phyloP scores from a whole-genome alignment of 2,888 invertebrate genomes.

The Acleris laterana region DNA sequence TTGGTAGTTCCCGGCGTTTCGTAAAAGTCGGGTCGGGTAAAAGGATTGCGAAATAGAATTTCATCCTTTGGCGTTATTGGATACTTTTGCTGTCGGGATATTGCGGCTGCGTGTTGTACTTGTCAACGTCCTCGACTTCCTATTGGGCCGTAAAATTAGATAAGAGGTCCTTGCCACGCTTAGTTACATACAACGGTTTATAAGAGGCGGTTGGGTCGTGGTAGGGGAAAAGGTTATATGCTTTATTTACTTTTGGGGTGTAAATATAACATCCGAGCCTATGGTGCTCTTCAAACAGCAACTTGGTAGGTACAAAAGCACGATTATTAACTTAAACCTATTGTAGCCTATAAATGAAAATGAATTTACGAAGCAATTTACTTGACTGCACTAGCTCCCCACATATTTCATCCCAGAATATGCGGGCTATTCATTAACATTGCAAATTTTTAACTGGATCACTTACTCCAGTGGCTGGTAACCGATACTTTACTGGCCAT shows the following conservation, averaged over 20 bases:
- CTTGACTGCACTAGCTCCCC: background rate
- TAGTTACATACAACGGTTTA: constrained; percentile 11
- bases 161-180: constrained; percentile 41
- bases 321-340: too few relatives aligned
- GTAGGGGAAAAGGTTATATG: constrained; percentile 7
- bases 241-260: too few relatives aligned
- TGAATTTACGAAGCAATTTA: background rate
- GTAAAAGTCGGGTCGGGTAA: constrained; percentile 9
- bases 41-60: constrained; percentile 23
- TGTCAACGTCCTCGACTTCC: constrained; percentile 48
- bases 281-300: too few relatives aligned
- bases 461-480: constrained; percentile 25
- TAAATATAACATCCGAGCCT: too few relatives aligned
- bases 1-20: constrained; percentile 6
- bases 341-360: background rate
- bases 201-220: constrained; percentile 6
- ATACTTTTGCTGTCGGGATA: constrained; percentile 29
- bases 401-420: constrained; percentile 20
- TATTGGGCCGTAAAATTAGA: constrained; percentile 47
- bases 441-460: constrained; percentile 35
- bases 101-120: constrained; percentile 44
- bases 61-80: constrained; percentile 36
- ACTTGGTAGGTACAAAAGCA: too few relatives aligned
- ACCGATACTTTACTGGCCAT: constrained; percentile 21
- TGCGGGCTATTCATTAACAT: constrained; percentile 25